These are phyloP conservation scores for Rattus norvegicus DNA, from an alignment of 2,113 vertebrate species.

Conservation along the genomic window DNA sequence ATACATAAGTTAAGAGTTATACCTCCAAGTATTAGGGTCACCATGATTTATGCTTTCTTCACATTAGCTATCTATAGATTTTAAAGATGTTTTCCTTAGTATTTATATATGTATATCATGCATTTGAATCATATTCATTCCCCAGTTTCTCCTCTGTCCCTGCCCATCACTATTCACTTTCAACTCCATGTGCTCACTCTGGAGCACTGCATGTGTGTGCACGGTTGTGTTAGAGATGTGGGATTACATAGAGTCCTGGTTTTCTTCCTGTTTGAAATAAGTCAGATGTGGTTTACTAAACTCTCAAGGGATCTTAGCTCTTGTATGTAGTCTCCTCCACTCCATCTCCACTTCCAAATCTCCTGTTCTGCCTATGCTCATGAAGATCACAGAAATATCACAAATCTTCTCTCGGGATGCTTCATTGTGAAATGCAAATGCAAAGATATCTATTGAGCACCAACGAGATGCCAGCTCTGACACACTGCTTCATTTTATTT, in stretches of 20 bases:
- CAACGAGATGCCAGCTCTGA: not conserved
- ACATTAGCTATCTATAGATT: not conserved
- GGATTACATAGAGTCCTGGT: not conserved
- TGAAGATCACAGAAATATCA: not conserved
- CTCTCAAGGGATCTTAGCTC: not conserved
- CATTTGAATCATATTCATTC: not conserved
- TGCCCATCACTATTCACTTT: not conserved
- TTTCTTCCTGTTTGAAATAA: conserved; percentile 24
- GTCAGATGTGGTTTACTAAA: not conserved
- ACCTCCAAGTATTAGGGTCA: not conserved
- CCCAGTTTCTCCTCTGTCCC: too few species aligned
- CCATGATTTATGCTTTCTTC: not conserved
- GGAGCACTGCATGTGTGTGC: not conserved
- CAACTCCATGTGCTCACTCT: not conserved
- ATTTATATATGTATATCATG: not conserved
- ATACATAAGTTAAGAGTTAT: not conserved
- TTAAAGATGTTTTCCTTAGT: not conserved
- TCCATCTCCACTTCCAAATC: not conserved
- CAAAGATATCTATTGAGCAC: not conserved
- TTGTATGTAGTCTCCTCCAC: not conserved
- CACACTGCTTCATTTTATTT: not conserved
- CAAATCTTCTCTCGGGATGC: not conserved
- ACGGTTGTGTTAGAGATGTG: not conserved
- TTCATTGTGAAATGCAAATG: not conserved
- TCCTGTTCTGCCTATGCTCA: not conserved